Conservation (phyloP, 2,113 vertebrate genomes). For the Stictonetta naevosa region DNA sequence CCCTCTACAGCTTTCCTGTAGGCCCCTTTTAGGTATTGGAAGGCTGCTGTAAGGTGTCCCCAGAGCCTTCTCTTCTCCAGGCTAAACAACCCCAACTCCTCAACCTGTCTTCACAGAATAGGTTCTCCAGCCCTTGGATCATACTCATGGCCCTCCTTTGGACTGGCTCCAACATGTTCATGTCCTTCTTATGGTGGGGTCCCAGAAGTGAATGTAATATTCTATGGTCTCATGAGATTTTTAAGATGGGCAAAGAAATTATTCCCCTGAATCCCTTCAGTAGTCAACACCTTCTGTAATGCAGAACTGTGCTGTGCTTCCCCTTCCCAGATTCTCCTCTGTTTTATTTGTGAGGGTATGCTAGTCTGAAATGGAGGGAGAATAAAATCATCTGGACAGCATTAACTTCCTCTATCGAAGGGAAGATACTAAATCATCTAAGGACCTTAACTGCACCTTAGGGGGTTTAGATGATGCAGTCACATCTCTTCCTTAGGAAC, state of each 20-base stretch:
- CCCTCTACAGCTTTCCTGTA: no score
- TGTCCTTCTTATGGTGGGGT: no score
- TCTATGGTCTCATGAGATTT: not conserved
- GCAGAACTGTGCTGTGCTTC: not conserved
- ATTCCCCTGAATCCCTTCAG: not conserved
- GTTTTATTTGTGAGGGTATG: not conserved
- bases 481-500: not conserved
- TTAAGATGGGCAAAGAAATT: not conserved
- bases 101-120: no score
- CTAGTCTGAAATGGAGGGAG: not conserved
- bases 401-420: not conserved
- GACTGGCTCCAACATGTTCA: no score
- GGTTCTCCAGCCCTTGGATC: no score
- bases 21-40: no score
- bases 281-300: not conserved
- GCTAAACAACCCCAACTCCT: no score
- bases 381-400: not conserved
- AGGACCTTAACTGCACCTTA: not conserved
- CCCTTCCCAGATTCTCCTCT: not conserved
- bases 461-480: not conserved
- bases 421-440: not conserved
- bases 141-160: no score
- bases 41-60: no score
- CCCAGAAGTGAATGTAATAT: no score
- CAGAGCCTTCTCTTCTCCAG: no score